These are phyloP conservation scores for Bubo blakistoni DNA, from an alignment of 2,113 vertebrate species.

Conservation along the genomic window DNA sequence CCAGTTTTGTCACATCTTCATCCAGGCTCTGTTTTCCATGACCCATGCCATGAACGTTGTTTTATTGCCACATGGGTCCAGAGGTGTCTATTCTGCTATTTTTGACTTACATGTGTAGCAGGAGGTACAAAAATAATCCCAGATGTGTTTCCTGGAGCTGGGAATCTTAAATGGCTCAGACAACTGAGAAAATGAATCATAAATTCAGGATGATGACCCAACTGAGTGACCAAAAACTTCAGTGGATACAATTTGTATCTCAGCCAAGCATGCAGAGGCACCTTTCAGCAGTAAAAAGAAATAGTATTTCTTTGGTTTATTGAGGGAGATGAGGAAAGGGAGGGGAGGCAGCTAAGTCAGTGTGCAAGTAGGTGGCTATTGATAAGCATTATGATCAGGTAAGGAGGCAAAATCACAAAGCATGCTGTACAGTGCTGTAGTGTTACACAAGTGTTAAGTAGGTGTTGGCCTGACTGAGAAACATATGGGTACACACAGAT, in stretches of 20 bases:
- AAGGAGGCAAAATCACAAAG: neutral
- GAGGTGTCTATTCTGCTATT: neutral
- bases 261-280: neutral
- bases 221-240: neutral
- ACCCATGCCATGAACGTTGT: neutral
- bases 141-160: neutral
- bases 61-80: neutral
- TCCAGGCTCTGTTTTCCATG: neutral
- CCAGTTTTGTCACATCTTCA: neutral
- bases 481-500: neutral
- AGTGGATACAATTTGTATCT: neutral
- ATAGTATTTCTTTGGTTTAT: neutral
- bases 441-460: neutral
- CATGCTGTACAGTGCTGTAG: neutral
- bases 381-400: neutral
- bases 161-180: neutral
- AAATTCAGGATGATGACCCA: constrained; percentile 3
- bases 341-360: neutral
- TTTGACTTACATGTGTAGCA: neutral
- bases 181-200: constrained; percentile 7
- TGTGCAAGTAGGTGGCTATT: neutral
- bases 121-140: neutral
- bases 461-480: neutral
- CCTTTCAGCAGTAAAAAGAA: neutral
- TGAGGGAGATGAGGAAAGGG: neutral